These are phyloP conservation scores for Thymelicus sylvestris DNA, from an alignment of 2,888 invertebrate species.

Conservation along the genomic window DNA sequence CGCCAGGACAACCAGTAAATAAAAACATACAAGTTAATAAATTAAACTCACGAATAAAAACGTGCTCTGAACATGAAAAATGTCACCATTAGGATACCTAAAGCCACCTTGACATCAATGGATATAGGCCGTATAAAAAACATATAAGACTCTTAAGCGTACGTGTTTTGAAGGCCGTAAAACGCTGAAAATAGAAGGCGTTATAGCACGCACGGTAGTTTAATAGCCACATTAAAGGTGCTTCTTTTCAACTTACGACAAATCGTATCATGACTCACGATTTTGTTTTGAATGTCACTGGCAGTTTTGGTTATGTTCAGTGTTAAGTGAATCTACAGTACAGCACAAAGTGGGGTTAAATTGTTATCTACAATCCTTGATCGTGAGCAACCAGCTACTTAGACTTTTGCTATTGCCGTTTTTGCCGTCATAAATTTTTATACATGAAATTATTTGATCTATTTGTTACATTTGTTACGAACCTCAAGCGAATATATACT, in stretches of 20 bases:
- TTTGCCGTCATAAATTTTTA: too few relatives aligned
- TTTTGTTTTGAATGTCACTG: not conserved
- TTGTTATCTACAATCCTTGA: too few relatives aligned
- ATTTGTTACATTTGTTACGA: too few relatives aligned
- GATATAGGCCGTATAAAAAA: conserved; percentile 42
- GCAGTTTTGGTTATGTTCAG: too few relatives aligned
- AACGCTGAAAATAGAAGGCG: conserved; percentile 58
- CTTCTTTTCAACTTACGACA: conserved; percentile 11
- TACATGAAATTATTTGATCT: too few relatives aligned
- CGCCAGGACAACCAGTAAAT: too few relatives aligned
- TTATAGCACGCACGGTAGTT: conserved; percentile 59
- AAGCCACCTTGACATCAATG: conserved; percentile 20
- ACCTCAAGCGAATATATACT: too few relatives aligned
- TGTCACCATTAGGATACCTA: conserved; percentile 10
- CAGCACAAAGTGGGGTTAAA: too few relatives aligned
- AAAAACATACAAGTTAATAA: not conserved
- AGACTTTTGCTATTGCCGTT: too few relatives aligned
- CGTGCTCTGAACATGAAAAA: not conserved
- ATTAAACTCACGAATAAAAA: not conserved
- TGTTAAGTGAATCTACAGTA: too few relatives aligned
- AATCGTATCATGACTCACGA: conserved; percentile 3
- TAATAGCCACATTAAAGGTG: conserved; percentile 55
- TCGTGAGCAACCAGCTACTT: too few relatives aligned
- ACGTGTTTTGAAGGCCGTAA: conserved; percentile 52
- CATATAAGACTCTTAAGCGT: conserved; percentile 46